Conservation (phyloP, 2,113 vertebrate genomes). For the Anolis carolinensis region DNA sequence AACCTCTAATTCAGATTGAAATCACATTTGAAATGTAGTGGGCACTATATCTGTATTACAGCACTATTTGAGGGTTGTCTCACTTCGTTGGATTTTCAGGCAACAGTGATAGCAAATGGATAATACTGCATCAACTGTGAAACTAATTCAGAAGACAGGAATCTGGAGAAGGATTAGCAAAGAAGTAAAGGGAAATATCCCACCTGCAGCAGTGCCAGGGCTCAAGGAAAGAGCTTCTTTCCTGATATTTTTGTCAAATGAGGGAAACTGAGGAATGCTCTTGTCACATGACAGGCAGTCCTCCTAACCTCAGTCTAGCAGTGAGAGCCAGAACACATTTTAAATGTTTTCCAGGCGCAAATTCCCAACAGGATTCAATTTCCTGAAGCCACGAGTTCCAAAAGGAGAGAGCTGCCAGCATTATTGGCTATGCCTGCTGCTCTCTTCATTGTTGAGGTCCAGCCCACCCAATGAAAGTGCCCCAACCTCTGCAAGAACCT, state of each 20-base stretch:
- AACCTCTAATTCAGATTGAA: neutral
- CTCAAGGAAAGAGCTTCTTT: neutral
- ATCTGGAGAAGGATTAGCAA: neutral
- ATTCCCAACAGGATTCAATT: constrained; percentile 31
- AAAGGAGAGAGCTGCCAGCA: constrained; percentile 40
- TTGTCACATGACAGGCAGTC: constrained; percentile 32
- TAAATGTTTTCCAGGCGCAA: constrained; percentile 52
- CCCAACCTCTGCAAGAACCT: constrained; percentile 17
- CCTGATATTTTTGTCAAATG: constrained; percentile 10
- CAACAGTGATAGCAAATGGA: neutral
- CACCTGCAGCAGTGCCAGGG: neutral
- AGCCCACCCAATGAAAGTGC: constrained; percentile 3
- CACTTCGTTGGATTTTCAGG: neutral
- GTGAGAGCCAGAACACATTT: constrained; percentile 43
- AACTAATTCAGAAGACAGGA: neutral
- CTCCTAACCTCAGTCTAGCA: constrained; percentile 41
- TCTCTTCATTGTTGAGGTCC: constrained; percentile 17
- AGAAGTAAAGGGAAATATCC: neutral
- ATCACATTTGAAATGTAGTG: neutral
- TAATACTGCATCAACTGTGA: neutral
- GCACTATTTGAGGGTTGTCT: neutral
- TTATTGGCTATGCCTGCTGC: constrained; percentile 39
- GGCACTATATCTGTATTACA: neutral
- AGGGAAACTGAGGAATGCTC: neutral
- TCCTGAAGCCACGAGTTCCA: constrained; percentile 50